Base-by-base conservation (phyloP, 2,113 vertebrate species). In the Aythya baeri region DNA sequence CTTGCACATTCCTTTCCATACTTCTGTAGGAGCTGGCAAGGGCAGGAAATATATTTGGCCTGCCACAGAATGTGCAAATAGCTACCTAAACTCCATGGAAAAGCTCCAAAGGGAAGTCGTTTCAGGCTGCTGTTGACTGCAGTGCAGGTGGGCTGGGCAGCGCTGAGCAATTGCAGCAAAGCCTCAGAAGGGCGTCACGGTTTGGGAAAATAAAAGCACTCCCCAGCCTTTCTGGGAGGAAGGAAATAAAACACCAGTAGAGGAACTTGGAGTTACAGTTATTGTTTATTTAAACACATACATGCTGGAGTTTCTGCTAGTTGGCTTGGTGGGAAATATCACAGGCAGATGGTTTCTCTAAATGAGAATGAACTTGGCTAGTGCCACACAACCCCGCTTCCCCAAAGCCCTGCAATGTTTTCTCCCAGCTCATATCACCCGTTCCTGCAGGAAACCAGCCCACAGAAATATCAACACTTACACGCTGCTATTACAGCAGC, bases 81-180 rank as follows among this genome's bases (percentile, higher is more conserved):
- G 7, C 59, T 89, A 62, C 76, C 52, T 72, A 55, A 75, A 83
- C 52, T 63, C 79, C 26, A 6, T 72, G 83, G 86, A 90, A 49
- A 65, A 52, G 54, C 58, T 93, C 79, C 92, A 88, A 58, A 75
- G 46, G 4, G 32, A 81, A 71, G 75, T 5, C 5, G 83, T 90
- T 68, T 63, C 61, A 2, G 26, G 55, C 46, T 88, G 80, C 86
- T 93, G n/a, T 62, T 62, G 80, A 84, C 93, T 91, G 92, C 93
- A 93, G 93, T 86, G 90, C 88, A 84, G 88, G 79, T 86, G 90
- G 26, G 34, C 22, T 83, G 73, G 79, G 66, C 49, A 84, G 73
- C 31, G 74, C 52, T 27, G 38, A 93, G 86, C 15, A 86, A 82
- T 83, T 86, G 92, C 90, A 92, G 90, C 57, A 84, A 80, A 49